Conservation (phyloP, 2,113 vertebrate species). For the Neolamprologus fasciatus region DNA sequence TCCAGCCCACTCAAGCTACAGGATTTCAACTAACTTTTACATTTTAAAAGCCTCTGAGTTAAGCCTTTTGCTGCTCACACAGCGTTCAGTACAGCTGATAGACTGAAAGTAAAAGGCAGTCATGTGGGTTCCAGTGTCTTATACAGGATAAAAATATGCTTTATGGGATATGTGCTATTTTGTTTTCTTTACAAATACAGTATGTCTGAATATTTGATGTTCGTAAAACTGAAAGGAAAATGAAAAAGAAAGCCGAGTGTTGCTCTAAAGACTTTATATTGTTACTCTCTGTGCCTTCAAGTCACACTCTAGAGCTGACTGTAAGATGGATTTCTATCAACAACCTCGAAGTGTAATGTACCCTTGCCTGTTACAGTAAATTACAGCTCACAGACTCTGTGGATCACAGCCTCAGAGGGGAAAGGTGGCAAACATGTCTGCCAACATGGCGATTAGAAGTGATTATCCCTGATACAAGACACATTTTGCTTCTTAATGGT, state of each 20-base stretch:
- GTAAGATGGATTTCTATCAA: background rate
- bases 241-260: background rate
- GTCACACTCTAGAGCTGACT: background rate
- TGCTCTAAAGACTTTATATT: background rate
- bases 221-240: background rate
- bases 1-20: slow-evolving; percentile 24
- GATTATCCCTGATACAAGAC: background rate
- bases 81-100: background rate
- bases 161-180: background rate
- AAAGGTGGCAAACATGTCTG: background rate
- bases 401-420: background rate
- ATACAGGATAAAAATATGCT: background rate
- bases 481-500: background rate
- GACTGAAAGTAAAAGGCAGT: background rate
- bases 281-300: background rate
- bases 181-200: background rate
- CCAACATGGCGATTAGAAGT: background rate
- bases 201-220: background rate
- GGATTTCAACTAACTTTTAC: slow-evolving; percentile 17
- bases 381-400: slow-evolving; percentile 1
- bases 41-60: slow-evolving; percentile 24
- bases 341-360: slow-evolving; percentile 4
- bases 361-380: slow-evolving; percentile 10
- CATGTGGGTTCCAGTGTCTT: background rate
- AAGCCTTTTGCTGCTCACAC: background rate